Percentiles rank a stretch among this genome's conserved stretches.
phyloP scores from a whole-genome alignment of 2,888 invertebrate species.

The Julus scanicus region DNA sequence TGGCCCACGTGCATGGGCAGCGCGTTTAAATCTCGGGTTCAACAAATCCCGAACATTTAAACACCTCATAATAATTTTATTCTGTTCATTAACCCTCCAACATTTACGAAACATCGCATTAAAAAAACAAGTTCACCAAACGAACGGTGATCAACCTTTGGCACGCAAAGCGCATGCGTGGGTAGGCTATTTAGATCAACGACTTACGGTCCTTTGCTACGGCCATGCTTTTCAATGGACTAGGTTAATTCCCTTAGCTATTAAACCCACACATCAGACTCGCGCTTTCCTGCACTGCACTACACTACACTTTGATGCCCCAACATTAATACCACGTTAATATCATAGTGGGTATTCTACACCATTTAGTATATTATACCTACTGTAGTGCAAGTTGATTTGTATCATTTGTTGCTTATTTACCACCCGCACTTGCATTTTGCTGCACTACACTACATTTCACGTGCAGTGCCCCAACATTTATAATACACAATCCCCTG shows the following conservation, averaged over 20 bases:
- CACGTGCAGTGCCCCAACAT: no score
- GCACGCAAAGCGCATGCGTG: slow-evolving; percentile 16
- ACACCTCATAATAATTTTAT: slow-evolving; percentile 15
- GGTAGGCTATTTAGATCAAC: slow-evolving; percentile 31
- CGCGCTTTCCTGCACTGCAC: no score
- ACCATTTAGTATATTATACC: no score
- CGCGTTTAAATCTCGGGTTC: slow-evolving; percentile 1
- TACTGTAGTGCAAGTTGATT: no score
- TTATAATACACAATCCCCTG: no score
- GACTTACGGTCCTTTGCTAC: background rate
- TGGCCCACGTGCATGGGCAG: background rate
- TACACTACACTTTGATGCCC: no score
- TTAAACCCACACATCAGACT: background rate
- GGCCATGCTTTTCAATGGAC: background rate
- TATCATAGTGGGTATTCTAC: no score
- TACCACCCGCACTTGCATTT: no score
- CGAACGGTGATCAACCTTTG: slow-evolving; percentile 21
- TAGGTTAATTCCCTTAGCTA: background rate
- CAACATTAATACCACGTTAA: no score
- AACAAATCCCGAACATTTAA: slow-evolving; percentile 30
- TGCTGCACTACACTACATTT: no score
- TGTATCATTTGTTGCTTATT: no score
- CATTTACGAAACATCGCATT: slow-evolving; percentile 9
- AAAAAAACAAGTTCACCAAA: slow-evolving; percentile 28
- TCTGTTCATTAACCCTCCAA: slow-evolving; percentile 7